Base-by-base conservation (phyloP, 2,797 vertebrate species). In the Hylomyscus alleni region DNA sequence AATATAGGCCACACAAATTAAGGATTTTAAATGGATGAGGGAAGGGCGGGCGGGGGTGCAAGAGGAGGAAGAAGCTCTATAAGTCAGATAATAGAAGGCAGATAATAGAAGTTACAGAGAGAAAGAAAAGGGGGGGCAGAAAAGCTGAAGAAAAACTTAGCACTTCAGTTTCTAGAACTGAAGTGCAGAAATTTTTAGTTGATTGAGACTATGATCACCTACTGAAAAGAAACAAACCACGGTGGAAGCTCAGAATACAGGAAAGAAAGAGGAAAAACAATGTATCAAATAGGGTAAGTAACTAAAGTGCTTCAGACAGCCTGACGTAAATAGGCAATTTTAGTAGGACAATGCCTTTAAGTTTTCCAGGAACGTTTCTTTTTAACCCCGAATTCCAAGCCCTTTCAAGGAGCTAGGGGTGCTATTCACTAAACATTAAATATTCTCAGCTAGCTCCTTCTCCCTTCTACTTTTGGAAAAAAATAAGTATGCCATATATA, bases 51-150 rank as follows among this genome's bases (percentile, higher is more conserved):
- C 24, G 7, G 12, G 6, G 24, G 5, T 37, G 29, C 1, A 26
- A 10, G 8, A 65, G 56, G 11, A 40, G 37, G 10, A 67, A 19
- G 44, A 31, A 20, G 5, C 22, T 20, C 1, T 82, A 47, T 58
- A 34, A 85, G 76, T 73, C 89, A 54, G 47, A n/a, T n/a, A n/a
- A n/a, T n/a, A n/a, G n/a, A n/a, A 89, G 34, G 2, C 67, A 82
- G 93, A 95, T 44, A 86, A 88, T 37, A 78, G 31, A 76, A 78
- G n/a, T 75, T 93, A 26, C 31, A 80, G 15, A 77, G 89, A 94
- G 24, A 89, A 72, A 75, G 20, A 54, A 22, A 62, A 54, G 65
- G 73, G 65, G 40, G 1, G 13, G 47, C 5, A 31, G 34, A 77
- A 65, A 19, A 94, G 58, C 77, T 93, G 20, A 86, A 82, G 67